Evolutionary conservation across 2,797 vertebrate genomes (phyloP), one percentile per base, ranked within the genome.

Genomic region (Urophycis tenuis): DNA sequence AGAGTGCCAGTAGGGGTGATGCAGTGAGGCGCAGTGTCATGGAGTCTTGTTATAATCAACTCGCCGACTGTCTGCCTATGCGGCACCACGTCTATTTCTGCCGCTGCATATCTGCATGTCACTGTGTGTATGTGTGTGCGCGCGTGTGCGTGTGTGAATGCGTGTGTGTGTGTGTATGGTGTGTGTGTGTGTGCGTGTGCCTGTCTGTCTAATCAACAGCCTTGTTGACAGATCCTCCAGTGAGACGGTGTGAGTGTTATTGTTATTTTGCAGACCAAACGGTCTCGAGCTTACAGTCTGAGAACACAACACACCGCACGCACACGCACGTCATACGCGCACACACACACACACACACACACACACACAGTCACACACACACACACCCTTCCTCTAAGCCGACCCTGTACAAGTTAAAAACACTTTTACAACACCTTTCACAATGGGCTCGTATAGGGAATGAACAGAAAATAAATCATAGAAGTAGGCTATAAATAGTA

Each of bases 271-370:
- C 74, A 71, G 75, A 70, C 60, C 70, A 39, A 76, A 70, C n/a
- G 25, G 45, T 60, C 31, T 35, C 33, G 25, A 10, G 14, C 12
- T 32, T 45, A 64, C 67, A 45, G 19, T 31, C 71, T 73, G 19
- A 70, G 17, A n/a, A 39, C 49, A 11, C 70, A 33, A 31, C 12
- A 71, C 22, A 39, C 30, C 12, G 34, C 39, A 53, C n/a, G 34
- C 33, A 15, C 41, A 49, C 69, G 71, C 64, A 77, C 39, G 41
- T n/a, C n/a, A 72, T 67, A 76, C 67, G 7, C n/a, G n/a, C 64
- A 71, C 34, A 45, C 25, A 45, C 36, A 45, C 64, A 71, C 34
- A 45, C 25, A 45, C 36, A 45, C 73, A 74, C 73, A 74, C 29
- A 49, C 14, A 49, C 73, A 74, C 73, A 74, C n/a, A 73, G n/a